phyloP scores from a whole-genome alignment of 2,113 vertebrate genomes.

The Catharus fuscescens region DNA sequence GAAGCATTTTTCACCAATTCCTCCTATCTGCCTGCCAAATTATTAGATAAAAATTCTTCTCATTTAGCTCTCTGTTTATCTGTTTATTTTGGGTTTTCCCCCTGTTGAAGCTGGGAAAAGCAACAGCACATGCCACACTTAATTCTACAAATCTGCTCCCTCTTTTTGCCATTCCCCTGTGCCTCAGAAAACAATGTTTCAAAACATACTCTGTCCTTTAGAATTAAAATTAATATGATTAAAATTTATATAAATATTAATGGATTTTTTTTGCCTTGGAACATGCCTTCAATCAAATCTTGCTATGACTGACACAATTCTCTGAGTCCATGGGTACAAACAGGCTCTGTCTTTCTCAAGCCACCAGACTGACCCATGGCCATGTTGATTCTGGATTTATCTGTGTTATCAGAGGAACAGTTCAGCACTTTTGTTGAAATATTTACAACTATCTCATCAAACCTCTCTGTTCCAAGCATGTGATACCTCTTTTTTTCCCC shows the following conservation, averaged over 20 bases:
- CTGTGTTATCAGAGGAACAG: conserved; percentile 14
- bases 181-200: not conserved
- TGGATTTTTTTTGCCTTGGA: not conserved
- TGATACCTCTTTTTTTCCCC: not conserved
- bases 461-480: not conserved
- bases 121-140: not conserved
- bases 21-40: not conserved
- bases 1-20: not conserved
- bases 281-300: not conserved
- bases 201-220: not conserved
- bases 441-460: not conserved
- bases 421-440: conserved; percentile 38
- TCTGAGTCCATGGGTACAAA: not conserved
- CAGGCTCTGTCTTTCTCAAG: conserved; percentile 36
- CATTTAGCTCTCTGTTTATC: not conserved
- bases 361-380: conserved; percentile 7
- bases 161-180: not conserved
- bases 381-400: conserved; percentile 10
- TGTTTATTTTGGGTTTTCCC: not conserved
- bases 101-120: not conserved
- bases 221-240: not conserved
- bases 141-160: not conserved
- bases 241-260: not conserved
- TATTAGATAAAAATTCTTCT: not conserved
- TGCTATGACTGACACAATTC: not conserved